Conservation (phyloP, 2,113 vertebrate genomes). For the Cervus canadensis region DNA sequence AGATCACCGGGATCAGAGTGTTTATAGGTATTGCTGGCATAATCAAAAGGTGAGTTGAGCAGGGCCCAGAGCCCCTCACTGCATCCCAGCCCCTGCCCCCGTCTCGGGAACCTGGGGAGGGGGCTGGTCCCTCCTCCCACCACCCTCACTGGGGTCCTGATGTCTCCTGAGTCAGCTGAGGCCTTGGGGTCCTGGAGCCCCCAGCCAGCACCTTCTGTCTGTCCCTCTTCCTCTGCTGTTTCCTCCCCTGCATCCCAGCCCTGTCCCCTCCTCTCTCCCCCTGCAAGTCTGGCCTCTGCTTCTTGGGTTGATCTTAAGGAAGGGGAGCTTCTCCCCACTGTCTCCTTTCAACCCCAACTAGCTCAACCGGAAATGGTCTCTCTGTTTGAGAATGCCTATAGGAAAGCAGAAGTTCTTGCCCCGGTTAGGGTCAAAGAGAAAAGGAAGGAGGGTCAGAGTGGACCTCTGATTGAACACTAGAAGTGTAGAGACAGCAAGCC, state of each 20-base stretch:
- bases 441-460: background rate
- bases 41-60: background rate
- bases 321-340: background rate
- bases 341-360: background rate
- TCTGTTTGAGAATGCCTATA: background rate
- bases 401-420: background rate
- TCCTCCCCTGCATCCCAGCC: no score
- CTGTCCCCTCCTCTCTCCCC: background rate
- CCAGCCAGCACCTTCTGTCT: background rate
- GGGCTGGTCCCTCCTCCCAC: background rate
- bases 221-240: background rate
- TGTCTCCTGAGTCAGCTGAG: background rate
- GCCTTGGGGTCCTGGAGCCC: background rate
- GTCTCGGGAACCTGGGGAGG: background rate
- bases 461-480: background rate
- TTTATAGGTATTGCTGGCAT: rapidly evolving
- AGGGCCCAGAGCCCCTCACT: rapidly evolving
- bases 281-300: background rate
- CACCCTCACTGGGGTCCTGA: rapidly evolving
- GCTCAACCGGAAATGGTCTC: background rate
- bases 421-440: background rate
- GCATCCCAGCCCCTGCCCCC: rapidly evolving
- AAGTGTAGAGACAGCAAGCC: background rate
- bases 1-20: background rate
- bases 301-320: background rate